phyloP scores from a whole-genome alignment of 2,888 invertebrate genomes.

The Standfussiana lucernea region DNA sequence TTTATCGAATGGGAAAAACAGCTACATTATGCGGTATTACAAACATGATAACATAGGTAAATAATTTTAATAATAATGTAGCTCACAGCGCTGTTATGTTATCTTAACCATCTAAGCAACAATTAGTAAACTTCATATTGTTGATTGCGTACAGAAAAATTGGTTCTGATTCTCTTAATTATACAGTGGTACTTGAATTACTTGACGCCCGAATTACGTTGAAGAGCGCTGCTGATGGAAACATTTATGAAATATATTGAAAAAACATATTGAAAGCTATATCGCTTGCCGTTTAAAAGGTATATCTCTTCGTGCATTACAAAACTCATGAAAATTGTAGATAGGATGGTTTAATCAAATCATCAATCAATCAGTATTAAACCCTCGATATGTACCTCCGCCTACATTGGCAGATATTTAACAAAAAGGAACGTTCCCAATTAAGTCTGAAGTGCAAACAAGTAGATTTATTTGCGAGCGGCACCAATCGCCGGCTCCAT shows the following conservation, averaged over 20 bases:
- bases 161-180: neutral
- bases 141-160: neutral
- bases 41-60: too few relatives aligned
- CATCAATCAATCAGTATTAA: slow-evolving; percentile 29
- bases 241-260: neutral
- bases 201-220: neutral
- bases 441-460: slow-evolving; percentile 69
- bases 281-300: neutral
- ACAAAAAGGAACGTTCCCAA: slow-evolving; percentile 55
- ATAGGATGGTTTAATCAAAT: neutral
- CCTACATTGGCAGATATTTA: slow-evolving; percentile 31
- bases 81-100: too few relatives aligned
- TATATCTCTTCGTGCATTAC: neutral
- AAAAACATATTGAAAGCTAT: neutral
- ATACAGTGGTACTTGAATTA: neutral
- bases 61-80: too few relatives aligned
- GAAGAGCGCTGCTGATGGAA: neutral
- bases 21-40: too few relatives aligned
- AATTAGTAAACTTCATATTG: neutral
- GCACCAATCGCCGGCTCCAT: slow-evolving; percentile 72
- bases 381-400: neutral
- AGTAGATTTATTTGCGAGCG: slow-evolving; percentile 71
- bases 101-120: neutral
- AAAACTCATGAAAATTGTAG: neutral
- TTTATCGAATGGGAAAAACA: too few relatives aligned